phyloP scores from a whole-genome alignment of 2,113 vertebrate genomes.

The Kobus ellipsiprymnus region DNA sequence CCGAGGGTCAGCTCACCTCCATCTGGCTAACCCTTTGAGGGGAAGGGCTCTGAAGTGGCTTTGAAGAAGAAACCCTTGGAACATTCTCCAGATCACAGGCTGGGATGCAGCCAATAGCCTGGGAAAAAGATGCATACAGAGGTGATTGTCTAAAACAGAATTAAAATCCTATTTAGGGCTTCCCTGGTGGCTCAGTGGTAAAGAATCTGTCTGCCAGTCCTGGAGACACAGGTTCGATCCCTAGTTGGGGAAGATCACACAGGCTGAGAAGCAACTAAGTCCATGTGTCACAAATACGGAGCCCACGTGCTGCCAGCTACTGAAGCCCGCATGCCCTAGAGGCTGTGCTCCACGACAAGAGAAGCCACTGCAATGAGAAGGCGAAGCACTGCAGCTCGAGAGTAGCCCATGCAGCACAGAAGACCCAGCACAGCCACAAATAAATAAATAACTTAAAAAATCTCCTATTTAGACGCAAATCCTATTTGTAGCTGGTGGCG shows the following conservation, averaged over 20 bases:
- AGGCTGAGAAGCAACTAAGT: not conserved
- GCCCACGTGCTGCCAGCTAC: not conserved
- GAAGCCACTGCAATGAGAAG: not conserved
- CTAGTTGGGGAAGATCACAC: not conserved
- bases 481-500: not conserved
- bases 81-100: not conserved
- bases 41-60: not conserved
- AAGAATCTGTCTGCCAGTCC: not conserved
- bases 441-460: not conserved
- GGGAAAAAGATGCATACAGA: not conserved
- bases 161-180: not conserved
- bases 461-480: not conserved
- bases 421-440: not conserved
- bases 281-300: not conserved
- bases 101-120: accelerated
- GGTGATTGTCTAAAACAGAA: not conserved
- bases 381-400: not conserved
- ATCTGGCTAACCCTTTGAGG: not conserved
- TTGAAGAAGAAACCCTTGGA: not conserved
- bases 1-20: not conserved
- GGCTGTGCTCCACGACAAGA: not conserved
- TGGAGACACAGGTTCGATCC: not conserved
- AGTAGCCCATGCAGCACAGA: not conserved
- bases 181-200: not conserved
- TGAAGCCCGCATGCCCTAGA: not conserved